Conservation (phyloP, 2,888 invertebrate genomes). For the Cephus runcator region DNA sequence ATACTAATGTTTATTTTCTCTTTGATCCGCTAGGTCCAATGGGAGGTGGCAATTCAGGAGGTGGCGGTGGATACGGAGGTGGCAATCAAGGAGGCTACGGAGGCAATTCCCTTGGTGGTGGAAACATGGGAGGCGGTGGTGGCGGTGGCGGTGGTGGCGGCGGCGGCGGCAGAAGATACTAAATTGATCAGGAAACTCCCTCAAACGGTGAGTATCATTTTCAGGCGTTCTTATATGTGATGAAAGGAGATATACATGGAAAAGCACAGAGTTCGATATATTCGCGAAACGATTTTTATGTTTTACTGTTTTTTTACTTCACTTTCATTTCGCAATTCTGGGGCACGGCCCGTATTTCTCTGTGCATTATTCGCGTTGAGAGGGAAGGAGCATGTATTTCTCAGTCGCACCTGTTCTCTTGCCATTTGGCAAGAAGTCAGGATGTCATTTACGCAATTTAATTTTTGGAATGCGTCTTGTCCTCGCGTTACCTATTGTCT, state of each 20-base stretch:
- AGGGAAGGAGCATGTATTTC: no score
- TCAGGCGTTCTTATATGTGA: neutral
- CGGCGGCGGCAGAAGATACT: constrained; percentile 62
- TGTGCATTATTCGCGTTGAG: no score
- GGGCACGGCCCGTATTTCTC: no score
- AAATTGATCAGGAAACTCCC: constrained; percentile 36
- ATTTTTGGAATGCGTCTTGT: no score
- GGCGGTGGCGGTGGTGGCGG: constrained; percentile 63
- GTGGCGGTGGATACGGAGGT: constrained; percentile 64
- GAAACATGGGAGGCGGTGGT: constrained; percentile 62
- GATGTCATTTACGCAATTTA: no score
- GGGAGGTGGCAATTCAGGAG: constrained; percentile 64
- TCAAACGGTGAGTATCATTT: constrained; percentile 53
- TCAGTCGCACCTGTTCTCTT: no score
- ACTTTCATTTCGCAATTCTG: neutral
- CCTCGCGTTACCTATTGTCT: no score
- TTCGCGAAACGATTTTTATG: no score
- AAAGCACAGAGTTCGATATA: no score
- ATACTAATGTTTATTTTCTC: neutral
- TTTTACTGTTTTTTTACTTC: neutral
- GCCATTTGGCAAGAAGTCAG: no score
- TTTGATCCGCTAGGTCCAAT: constrained; percentile 42
- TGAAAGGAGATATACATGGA: no score
- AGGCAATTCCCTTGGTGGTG: constrained; percentile 62
- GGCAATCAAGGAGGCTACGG: constrained; percentile 64